Percentiles rank a stretch among this genome's conserved stretches.
Conservation (phyloP, 2,888 invertebrate species). For the Rhorus exstirpatorius region DNA sequence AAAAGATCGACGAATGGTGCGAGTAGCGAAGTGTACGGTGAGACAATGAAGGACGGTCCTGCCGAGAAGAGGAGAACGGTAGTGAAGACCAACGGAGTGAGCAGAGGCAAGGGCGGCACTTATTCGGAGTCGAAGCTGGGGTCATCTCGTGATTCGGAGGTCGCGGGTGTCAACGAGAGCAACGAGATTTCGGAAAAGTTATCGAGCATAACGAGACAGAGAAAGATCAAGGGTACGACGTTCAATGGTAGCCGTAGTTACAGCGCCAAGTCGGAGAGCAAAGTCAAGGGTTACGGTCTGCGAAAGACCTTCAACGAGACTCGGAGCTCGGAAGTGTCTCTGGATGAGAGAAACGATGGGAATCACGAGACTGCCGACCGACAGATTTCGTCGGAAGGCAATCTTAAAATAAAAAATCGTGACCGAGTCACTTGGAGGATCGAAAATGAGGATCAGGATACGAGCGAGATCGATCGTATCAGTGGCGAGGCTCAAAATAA, state of each 20-base stretch:
- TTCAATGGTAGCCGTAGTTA: slow-evolving; percentile 81
- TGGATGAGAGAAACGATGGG: too few relatives aligned
- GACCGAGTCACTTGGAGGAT: slow-evolving; percentile 55
- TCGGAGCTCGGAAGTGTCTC: slow-evolving; percentile 12
- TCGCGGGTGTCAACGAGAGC: slow-evolving; percentile 63
- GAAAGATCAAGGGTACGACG: slow-evolving; percentile 83
- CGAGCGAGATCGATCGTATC: slow-evolving; percentile 1
- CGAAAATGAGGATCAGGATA: slow-evolving; percentile 39
- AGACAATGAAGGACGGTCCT: too few relatives aligned
- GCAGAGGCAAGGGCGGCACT: background rate
- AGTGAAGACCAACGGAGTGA: slow-evolving; percentile 23
- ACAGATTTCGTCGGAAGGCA: background rate
- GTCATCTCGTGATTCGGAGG: background rate
- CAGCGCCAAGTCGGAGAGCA: slow-evolving; percentile 64
- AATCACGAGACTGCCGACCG: background rate
- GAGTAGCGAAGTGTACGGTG: too few relatives aligned
- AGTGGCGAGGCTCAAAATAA: background rate
- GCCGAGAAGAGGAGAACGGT: too few relatives aligned
- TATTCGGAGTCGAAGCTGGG: background rate
- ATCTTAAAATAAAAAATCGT: background rate
- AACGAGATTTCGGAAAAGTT: slow-evolving; percentile 84
- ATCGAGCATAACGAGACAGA: slow-evolving; percentile 79
- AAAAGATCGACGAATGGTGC: too few relatives aligned
- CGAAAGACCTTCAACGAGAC: slow-evolving; percentile 63
- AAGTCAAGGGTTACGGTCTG: slow-evolving; percentile 45